A percentile compares a stretch with the other conserved stretches of the same genome.
Conservation (phyloP, 2,113 vertebrate genomes). For the Mobula hypostoma region DNA sequence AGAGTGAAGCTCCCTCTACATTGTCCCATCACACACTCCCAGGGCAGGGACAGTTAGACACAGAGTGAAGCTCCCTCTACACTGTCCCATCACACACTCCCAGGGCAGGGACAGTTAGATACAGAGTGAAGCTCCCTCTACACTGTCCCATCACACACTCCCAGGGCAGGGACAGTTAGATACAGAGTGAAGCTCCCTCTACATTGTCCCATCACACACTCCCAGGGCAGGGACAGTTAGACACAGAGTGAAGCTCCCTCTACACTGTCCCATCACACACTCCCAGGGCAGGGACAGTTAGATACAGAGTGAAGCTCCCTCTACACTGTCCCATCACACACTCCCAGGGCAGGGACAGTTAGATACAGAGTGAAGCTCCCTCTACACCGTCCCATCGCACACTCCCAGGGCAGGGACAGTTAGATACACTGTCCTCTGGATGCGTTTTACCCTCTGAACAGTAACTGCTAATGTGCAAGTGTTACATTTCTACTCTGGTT, state of each 20-base stretch:
- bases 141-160: neutral
- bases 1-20: too few species aligned
- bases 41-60: too few species aligned
- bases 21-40: too few species aligned
- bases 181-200: neutral
- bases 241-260: neutral
- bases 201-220: neutral
- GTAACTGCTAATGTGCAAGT: neutral
- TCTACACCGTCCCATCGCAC: neutral
- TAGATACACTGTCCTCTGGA: neutral
- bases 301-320: neutral
- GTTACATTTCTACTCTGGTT: too few species aligned
- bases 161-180: neutral
- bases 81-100: neutral
- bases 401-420: neutral
- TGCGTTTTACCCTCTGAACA: too few species aligned
- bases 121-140: neutral
- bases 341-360: neutral
- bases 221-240: neutral
- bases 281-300: neutral
- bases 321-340: neutral
- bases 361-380: neutral
- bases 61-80: too few species aligned
- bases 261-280: neutral
- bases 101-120: neutral